Evolutionary conservation across 2,113 vertebrate species (phyloP).

Genomic region (Eudyptes chrysolophus): DNA sequence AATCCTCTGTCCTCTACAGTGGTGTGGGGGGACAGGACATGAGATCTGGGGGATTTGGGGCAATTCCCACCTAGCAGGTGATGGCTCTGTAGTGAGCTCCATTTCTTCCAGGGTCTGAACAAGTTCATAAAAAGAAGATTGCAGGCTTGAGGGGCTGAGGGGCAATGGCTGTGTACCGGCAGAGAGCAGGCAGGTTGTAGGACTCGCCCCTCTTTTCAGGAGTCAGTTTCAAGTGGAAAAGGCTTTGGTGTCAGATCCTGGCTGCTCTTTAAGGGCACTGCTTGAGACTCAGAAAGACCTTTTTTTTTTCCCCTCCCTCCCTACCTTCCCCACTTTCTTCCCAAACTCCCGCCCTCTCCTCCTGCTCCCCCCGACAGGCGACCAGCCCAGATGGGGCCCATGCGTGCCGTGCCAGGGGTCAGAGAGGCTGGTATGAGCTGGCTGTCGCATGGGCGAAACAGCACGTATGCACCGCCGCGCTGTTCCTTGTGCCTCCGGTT

Average conservation of each 20-base stretch:
- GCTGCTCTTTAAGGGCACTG: background rate
- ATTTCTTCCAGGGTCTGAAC: background rate
- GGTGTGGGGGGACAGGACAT: background rate
- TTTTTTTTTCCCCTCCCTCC: background rate
- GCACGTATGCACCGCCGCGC: background rate
- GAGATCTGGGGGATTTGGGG: background rate
- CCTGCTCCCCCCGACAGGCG: rapidly evolving
- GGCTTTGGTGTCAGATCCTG: background rate
- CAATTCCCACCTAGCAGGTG: background rate
- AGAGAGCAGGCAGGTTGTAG: background rate
- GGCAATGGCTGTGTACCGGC: background rate
- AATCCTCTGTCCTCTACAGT: background rate
- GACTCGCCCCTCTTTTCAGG: background rate
- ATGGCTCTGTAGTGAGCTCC: background rate
- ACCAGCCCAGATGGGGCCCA: background rate
- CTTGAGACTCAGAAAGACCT: background rate
- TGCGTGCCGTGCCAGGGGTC: background rate
- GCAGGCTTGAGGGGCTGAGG: background rate
- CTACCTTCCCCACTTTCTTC: background rate
- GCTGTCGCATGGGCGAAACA: background rate
- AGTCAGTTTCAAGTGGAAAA: background rate
- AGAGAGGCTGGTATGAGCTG: background rate
- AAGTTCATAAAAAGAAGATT: background rate
- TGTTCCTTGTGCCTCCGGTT: background rate
- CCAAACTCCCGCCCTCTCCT: background rate